Percentiles rank a stretch among this genome's conserved stretches.
Evolutionary conservation across 1,140 invertebrate species (phyloP).

Genomic region (Aphaenogaster floridana): DNA sequence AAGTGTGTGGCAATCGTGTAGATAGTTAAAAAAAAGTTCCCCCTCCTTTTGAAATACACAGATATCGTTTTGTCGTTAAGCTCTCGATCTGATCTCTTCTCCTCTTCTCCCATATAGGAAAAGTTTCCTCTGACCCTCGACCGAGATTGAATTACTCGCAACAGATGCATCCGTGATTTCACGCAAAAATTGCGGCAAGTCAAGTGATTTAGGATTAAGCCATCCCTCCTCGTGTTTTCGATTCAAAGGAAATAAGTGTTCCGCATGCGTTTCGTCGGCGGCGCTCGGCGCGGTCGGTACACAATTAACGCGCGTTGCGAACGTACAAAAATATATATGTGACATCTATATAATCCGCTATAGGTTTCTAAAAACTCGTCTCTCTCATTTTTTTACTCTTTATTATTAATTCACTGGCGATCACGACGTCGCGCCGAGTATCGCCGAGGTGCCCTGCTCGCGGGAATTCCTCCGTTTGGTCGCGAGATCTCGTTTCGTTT

Average conservation of each 20-base stretch:
- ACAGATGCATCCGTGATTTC: background rate
- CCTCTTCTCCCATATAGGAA: conserved; percentile 31
- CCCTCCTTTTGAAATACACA: conserved; percentile 20
- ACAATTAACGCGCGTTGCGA: conserved; percentile 79
- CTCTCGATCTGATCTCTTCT: conserved; percentile 51
- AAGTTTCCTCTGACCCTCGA: conserved; percentile 23
- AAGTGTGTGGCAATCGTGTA: conserved; percentile 22
- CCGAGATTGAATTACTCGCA: conserved; percentile 21
- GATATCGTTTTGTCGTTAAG: conserved; percentile 52
- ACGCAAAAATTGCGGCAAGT: conserved; percentile 3
- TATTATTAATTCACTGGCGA: conserved; percentile 63
- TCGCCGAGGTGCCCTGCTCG: background rate
- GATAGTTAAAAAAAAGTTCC: conserved; percentile 18
- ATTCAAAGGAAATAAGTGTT: background rate
- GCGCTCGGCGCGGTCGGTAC: conserved; percentile 77
- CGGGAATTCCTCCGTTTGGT: background rate
- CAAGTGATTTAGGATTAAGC: background rate
- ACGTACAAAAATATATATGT: conserved; percentile 87
- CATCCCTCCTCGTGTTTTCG: background rate
- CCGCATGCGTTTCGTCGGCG: conserved; percentile 24
- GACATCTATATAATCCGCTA: conserved; percentile 86
- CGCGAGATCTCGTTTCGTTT: conserved; percentile 27
- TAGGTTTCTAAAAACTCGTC: conserved; percentile 84
- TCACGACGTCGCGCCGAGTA: conserved; percentile 62
- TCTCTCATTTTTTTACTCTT: conserved; percentile 50